Conservation (phyloP, 2,888 invertebrate species). For the Plagiodera versicolora region DNA sequence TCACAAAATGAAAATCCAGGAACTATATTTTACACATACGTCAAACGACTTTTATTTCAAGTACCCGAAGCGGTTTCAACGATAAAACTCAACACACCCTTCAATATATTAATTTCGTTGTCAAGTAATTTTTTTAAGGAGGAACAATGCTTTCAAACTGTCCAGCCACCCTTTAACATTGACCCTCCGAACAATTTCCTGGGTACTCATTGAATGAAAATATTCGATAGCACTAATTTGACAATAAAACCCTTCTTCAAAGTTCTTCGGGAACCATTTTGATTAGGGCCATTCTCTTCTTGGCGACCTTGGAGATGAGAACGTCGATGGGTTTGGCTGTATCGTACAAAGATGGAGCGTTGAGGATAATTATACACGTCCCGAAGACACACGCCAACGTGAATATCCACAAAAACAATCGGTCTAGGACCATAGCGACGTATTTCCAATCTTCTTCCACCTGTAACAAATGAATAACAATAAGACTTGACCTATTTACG, state of each 20-base stretch:
- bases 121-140: no score
- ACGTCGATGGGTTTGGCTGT: constrained; percentile 88
- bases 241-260: constrained; percentile 33
- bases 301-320: constrained; percentile 87
- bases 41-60: no score
- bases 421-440: constrained; percentile 94
- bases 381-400: constrained; percentile 91
- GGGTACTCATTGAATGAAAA: background rate
- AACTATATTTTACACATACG: no score
- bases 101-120: no score
- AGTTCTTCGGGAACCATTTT: constrained; percentile 76
- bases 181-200: background rate
- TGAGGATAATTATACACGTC: constrained; percentile 83
- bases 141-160: background rate
- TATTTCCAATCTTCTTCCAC: constrained; percentile 99
- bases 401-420: constrained; percentile 94
- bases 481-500: no score
- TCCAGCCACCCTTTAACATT: background rate
- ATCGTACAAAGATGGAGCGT: constrained; percentile 91
- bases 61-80: no score
- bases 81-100: no score
- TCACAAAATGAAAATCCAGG: background rate
- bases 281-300: constrained; percentile 84
- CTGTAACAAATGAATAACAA: no score
- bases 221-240: background rate